Evolutionary conservation across 2,888 invertebrate genomes (phyloP), one percentile per base, ranked within the genome.

Genomic region (Acanthoscelides obtectus): DNA sequence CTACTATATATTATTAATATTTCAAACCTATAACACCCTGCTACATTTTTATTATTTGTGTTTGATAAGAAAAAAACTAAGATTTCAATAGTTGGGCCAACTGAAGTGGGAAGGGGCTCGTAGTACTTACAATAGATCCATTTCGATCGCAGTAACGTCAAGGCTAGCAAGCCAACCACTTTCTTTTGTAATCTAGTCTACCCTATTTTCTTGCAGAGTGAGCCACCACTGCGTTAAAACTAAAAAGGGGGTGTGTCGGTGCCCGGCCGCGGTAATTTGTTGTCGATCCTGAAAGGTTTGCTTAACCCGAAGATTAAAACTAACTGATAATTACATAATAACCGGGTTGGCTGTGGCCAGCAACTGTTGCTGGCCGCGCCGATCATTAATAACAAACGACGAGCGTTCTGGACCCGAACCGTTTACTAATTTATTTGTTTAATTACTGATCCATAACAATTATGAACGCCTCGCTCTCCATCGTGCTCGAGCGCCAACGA

Each of bases 281-380:
- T 85, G 84, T 82, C 83, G 79, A 82, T 84, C 83, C 83, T 85
- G 86, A 86, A 86, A 86, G 85, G 86, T 86, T 86, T 86, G 86
- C 86, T 86, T 86, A 86, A 86, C 85, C 86, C 83, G 82, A 45
- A 86, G 86, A 86, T 86, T 86, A 86, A 86, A 86, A 85, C 84
- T 84, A 86, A 86, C 86, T 86, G 86, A 86, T 86, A 86, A 86
- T 86, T 86, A 86, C 85, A 85, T 86, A 86, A 86, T 86, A 85
- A 86, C 85, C 83, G 84, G 84, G 83, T 78, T 77, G 80, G 79
- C 81, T 78, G 45, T 17, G 45, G 45, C 45, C 45, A 45, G 45
- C 45, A 45, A 45, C 45, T 12, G 45, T 45, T 45, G 45, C 45
- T 45, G 45, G 45, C 84, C 79, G 84, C 79, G 78, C 80, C 80